These are phyloP conservation scores for Trichonephila clavipes DNA, from an alignment of 1,140 invertebrate genomes.

Conservation along the genomic window DNA sequence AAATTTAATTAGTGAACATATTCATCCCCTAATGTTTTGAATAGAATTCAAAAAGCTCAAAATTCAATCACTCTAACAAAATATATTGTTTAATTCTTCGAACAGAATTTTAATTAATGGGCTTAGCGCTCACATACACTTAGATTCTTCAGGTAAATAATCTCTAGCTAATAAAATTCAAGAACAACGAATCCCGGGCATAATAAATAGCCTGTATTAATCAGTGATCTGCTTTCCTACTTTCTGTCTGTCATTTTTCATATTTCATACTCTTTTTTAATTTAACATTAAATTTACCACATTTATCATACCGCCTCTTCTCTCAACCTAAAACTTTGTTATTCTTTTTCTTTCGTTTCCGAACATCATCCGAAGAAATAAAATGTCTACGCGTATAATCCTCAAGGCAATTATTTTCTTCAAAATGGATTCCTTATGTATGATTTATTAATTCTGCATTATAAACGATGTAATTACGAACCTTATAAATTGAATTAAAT, in stretches of 20 bases:
- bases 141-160: background rate
- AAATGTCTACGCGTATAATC: background rate
- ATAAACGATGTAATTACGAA: constrained; percentile 13
- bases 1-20: too few species aligned
- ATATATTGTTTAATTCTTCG: background rate
- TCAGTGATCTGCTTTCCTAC: constrained; percentile 38
- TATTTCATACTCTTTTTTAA: constrained; percentile 31
- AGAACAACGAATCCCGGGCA: background rate
- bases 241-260: constrained; percentile 46
- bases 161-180: constrained; percentile 14
- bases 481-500: constrained; percentile 27
- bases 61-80: background rate
- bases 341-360: constrained; percentile 6
- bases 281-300: constrained; percentile 45
- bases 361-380: background rate
- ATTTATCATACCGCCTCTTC: constrained; percentile 34
- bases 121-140: too few species aligned
- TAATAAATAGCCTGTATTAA: constrained; percentile 59
- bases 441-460: constrained; percentile 6
- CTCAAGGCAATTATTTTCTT: constrained; percentile 5
- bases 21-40: too few species aligned
- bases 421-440: background rate
- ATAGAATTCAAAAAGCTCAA: too few species aligned
- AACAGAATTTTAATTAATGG: background rate
- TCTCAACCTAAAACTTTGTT: background rate